Evolutionary conservation across 2,113 vertebrate species (phyloP), one percentile per base, ranked within the genome.

Genomic region (Labeo catla): DNA sequence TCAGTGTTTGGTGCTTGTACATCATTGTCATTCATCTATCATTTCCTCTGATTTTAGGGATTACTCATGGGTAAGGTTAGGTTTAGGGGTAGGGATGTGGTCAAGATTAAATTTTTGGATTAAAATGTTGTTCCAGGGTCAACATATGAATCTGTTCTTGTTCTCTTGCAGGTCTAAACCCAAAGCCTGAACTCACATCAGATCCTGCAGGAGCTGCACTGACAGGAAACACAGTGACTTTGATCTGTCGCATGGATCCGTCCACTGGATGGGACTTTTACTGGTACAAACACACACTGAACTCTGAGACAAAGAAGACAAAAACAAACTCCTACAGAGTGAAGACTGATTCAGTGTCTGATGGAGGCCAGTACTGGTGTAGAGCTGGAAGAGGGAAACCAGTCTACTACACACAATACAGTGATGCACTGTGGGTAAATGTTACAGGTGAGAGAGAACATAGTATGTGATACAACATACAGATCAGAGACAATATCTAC

Each of bases 351-450:
- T 50, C 45, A 76, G 76, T 73, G 15, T 65, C 79, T 47, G 79
- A 81, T 65, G 80, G 80, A 85, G 84, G 84, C 36, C 76, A 68
- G 63, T 85, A 79, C 84, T 59, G 84, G 84, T 86, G 84, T 52
- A 86, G 84, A 79, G 84, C 84, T 59, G 59, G 49, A 43, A 86
- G 61, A 86, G 49, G 61, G 0, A 13, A 59, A 5, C 34, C 76
- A 79, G 76, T 72, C 10, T 80, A 57, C 39, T 57, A 80, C 84
- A 86, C 84, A 54, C 45, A 66, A 9, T 78, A 68, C 76, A 86
- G 76, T 78, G 66, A 86, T 86, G 76, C 34, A 12, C 49, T 61
- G 63, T 80, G 34, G 84, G 54, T 85, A 61, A 85, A 77, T 77
- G 28, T 68, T 76, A 85, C 84, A 73, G 43, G 52, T 84, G 39